A percentile compares a stretch with the other conserved stretches of the same genome.
Conservation (phyloP, 2,797 vertebrate genomes). For the Acestrorhynchus altus region DNA sequence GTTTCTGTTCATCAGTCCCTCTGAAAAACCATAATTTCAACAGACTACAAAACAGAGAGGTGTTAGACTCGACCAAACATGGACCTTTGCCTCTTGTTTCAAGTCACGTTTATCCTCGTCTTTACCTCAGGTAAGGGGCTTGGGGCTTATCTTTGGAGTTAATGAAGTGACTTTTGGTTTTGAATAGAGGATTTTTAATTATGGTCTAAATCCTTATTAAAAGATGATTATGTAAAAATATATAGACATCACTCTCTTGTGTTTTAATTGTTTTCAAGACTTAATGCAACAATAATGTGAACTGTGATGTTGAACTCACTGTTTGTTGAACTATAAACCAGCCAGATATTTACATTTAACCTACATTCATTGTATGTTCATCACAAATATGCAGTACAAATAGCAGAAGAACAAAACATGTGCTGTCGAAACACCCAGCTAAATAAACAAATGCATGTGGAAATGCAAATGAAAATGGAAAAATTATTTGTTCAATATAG, state of each 20-base stretch:
- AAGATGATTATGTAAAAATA: background rate
- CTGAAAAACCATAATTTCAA: background rate
- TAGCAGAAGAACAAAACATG: background rate
- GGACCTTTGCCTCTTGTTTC: conserved; percentile 5
- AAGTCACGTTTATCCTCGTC: background rate
- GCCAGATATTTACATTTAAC: background rate
- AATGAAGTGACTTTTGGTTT: background rate
- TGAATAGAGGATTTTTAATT: background rate
- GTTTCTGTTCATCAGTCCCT: conserved; percentile 18
- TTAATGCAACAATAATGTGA: too few species aligned
- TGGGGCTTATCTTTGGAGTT: background rate
- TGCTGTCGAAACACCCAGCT: too few species aligned
- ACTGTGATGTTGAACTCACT: too few species aligned
- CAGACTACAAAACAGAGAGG: background rate
- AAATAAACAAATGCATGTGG: too few species aligned
- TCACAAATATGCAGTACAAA: background rate
- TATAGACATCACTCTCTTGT: too few species aligned
- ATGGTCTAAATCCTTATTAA: background rate
- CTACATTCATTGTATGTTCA: background rate
- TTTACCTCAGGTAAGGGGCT: conserved; percentile 33
- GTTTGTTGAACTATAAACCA: background rate
- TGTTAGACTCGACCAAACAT: conserved; percentile 17
- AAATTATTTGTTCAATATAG: too few species aligned
- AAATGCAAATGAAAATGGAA: too few species aligned
- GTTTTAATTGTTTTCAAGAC: too few species aligned